A percentile compares a stretch with the other conserved stretches of the same genome.
Conservation (phyloP, 2,888 invertebrate species). For the Drosophila mercatorum region DNA sequence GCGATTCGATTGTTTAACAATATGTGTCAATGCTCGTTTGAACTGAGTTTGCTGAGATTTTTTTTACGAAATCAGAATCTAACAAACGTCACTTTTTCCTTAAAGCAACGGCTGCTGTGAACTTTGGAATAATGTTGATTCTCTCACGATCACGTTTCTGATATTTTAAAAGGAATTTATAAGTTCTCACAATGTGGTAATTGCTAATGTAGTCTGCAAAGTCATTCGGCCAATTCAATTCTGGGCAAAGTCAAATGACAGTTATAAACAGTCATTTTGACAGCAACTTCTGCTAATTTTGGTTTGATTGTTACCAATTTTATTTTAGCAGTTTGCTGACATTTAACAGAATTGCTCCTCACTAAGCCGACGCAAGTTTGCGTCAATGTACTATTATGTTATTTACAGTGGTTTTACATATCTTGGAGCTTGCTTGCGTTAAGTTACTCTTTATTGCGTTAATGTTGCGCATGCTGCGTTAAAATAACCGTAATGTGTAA, state of each 20-base stretch:
- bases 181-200: too few relatives aligned
- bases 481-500: neutral
- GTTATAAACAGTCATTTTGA: too few relatives aligned
- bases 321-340: neutral
- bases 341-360: conserved; percentile 7
- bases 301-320: neutral
- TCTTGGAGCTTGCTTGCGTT: neutral
- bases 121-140: too few relatives aligned
- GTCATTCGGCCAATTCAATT: too few relatives aligned
- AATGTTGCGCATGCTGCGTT: conserved; percentile 1
- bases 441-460: conserved; percentile 6
- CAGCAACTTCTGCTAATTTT: neutral
- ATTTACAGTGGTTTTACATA: conserved; percentile 13
- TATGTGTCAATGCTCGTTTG: neutral
- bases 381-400: neutral
- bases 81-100: neutral
- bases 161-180: too few relatives aligned
- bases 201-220: too few relatives aligned
- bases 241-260: too few relatives aligned
- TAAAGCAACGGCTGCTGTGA: too few relatives aligned
- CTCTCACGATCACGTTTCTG: too few relatives aligned
- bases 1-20: neutral
- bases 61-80: neutral
- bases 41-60: neutral
- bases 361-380: neutral